Percentiles rank a stretch among this genome's conserved stretches.
Conservation (phyloP, 1,140 invertebrate species). For the Monochamus saltuarius region DNA sequence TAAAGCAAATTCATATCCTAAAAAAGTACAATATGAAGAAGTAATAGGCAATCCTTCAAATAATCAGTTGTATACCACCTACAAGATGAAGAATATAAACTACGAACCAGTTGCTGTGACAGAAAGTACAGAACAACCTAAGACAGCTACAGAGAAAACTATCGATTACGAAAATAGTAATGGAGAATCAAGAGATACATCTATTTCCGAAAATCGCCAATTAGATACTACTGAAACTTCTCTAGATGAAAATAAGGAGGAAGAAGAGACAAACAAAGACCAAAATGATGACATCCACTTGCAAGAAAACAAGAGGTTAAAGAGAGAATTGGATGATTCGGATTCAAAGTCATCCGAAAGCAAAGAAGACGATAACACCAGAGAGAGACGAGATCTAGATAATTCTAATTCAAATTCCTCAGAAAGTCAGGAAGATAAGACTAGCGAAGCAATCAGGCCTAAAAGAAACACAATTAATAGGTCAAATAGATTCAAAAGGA, state of each 20-base stretch:
- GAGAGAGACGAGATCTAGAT: no score
- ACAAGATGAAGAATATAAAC: neutral
- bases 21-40: conserved; percentile 5
- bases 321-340: no score
- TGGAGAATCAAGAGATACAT: conserved; percentile 5
- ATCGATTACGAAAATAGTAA: conserved; percentile 1
- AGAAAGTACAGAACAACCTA: no score
- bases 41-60: neutral
- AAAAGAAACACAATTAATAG: no score
- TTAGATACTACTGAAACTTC: neutral
- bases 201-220: conserved; percentile 4
- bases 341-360: no score
- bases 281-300: neutral
- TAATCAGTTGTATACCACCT: neutral
- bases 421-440: neutral
- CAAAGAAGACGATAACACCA: no score
- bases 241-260: neutral
- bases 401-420: no score
- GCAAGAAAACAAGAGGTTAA: no score
- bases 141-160: neutral
- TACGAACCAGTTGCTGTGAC: no score
- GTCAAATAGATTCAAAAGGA: no score
- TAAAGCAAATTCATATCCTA: neutral
- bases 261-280: conserved; percentile 3
- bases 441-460: conserved; percentile 11